Conservation (phyloP, 1,140 invertebrate genomes). For the Orussus abietinus region DNA sequence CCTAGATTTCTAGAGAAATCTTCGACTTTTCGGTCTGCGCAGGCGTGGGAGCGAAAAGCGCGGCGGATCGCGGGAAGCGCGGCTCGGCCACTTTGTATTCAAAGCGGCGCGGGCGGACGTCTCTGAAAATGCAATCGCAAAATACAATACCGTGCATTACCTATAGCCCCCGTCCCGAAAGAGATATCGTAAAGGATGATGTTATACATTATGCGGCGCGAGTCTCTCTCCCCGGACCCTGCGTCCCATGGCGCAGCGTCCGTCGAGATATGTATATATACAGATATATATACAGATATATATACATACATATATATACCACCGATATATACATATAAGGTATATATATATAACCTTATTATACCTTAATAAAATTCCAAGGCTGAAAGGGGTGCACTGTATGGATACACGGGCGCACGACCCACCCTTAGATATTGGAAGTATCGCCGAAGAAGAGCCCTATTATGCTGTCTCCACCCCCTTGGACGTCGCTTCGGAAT, state of each 20-base stretch:
- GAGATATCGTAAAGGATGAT: conserved; percentile 50
- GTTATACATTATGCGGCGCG: conserved; percentile 47
- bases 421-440: conserved; percentile 32
- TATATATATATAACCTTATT: too few species aligned
- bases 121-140: conserved; percentile 51
- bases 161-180: conserved; percentile 32
- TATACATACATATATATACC: too few species aligned
- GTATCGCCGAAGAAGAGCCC: conserved; percentile 34
- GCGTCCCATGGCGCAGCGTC: conserved; percentile 18
- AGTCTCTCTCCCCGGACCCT: too few species aligned
- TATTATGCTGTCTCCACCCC: conserved; percentile 26
- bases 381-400: conserved; percentile 32
- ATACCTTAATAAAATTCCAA: conserved; percentile 47
- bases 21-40: too few species aligned
- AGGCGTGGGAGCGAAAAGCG: too few species aligned
- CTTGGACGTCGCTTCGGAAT: conserved; percentile 16
- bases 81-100: conserved; percentile 42
- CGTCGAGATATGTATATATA: too few species aligned
- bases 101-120: conserved; percentile 47
- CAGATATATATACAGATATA: too few species aligned
- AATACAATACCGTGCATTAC: conserved; percentile 48
- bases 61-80: conserved; percentile 5
- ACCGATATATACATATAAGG: too few species aligned
- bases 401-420: conserved; percentile 35
- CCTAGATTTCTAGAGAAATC: too few species aligned